These are phyloP conservation scores for Oxyteleia sp. DNA, from an alignment of 2,888 invertebrate species.

Conservation along the genomic window DNA sequence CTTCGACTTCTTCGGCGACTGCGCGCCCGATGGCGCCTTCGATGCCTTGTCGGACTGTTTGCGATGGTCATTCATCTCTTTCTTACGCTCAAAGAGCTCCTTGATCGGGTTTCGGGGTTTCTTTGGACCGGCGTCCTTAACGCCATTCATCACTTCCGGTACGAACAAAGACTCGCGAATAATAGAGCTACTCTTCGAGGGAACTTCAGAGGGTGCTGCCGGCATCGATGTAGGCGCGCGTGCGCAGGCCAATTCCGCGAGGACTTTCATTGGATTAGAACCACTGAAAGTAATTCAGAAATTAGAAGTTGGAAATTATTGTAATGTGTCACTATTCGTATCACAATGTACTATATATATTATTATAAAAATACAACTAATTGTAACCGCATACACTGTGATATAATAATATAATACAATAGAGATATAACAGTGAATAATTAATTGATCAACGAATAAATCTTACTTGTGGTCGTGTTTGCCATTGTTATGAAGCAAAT, in stretches of 20 bases:
- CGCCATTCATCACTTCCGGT: conserved; percentile 15
- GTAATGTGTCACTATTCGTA: no score
- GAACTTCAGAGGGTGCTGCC: conserved; percentile 33
- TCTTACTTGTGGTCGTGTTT: conserved; percentile 86
- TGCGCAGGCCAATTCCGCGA: conserved; percentile 86
- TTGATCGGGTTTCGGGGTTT: conserved; percentile 84
- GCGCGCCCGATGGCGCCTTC: conserved; percentile 63
- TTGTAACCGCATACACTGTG: no score
- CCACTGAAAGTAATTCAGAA: no score
- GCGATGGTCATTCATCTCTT: conserved; percentile 84
- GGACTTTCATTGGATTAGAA: conserved; percentile 86
- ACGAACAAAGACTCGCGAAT: conserved; percentile 51
- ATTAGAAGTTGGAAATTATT: no score
- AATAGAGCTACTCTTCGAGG: conserved; percentile 25
- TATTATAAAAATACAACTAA: no score
- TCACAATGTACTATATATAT: no score
- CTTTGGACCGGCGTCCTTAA: conserved; percentile 44
- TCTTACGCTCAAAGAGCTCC: conserved; percentile 85
- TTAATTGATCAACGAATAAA: no score
- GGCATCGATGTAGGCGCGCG: conserved; percentile 84
- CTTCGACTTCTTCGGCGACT: conserved; percentile 79
- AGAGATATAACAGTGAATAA: no score
- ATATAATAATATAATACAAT: no score
- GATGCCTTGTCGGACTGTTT: conserved; percentile 79
- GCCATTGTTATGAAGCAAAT: conserved; percentile 84